A percentile compares a stretch with the other conserved stretches of the same genome.
phyloP scores from a whole-genome alignment of 2,113 vertebrate species.

The Mustela nigripes region DNA sequence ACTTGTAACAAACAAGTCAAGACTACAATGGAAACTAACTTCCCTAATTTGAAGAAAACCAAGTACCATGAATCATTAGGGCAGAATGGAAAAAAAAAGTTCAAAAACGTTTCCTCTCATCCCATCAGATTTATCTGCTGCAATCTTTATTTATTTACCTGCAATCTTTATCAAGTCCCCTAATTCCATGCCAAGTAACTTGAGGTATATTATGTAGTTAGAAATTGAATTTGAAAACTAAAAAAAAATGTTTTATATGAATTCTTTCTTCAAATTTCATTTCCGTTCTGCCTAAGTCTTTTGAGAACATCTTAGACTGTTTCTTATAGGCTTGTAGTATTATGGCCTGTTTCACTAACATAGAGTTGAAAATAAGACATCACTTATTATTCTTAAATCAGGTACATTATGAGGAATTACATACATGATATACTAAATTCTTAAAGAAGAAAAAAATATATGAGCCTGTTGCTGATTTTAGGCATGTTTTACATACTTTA shows the following conservation, averaged over 20 bases:
- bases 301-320: not conserved
- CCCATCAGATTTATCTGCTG: not conserved
- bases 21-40: not conserved
- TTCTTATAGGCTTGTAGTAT: not conserved
- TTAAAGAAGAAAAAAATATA: not conserved
- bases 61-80: not conserved
- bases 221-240: conserved; percentile 39
- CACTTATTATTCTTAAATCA: not conserved
- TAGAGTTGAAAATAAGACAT: not conserved
- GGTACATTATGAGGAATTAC: not conserved
- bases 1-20: conserved; percentile 15
- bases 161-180: not conserved
- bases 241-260: conserved; percentile 28
- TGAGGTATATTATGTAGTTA: conserved; percentile 46
- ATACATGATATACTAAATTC: not conserved
- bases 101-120: conserved; percentile 18
- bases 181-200: not conserved
- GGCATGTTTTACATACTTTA: not conserved
- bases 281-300: conserved; percentile 38
- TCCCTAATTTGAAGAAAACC: not conserved
- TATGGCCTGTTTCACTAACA: not conserved
- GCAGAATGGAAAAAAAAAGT: not conserved
- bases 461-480: not conserved
- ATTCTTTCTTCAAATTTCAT: conserved; percentile 40
- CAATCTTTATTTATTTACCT: not conserved